Base-by-base conservation (phyloP, 1,140 invertebrate species). In the Colletes gigas region DNA sequence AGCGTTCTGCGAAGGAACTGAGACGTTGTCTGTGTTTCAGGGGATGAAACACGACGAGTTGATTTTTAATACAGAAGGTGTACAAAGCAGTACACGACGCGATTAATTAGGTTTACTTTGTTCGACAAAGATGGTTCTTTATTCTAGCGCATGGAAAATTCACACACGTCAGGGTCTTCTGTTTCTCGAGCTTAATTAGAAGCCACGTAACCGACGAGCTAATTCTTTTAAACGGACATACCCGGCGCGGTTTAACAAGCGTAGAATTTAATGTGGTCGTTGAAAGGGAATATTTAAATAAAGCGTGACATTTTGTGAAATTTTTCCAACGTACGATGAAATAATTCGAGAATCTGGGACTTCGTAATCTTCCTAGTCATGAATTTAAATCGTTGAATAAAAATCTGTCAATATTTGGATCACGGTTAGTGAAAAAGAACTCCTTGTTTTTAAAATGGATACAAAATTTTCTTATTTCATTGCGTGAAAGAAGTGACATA, bases 31-130 rank as follows among this genome's bases (percentile, higher is more conserved):
- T 55, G 54, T 55, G 67, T 55, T 19, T 14, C 67, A 52, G 4
- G 50, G 50, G n/a, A 17, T 39, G 66, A n/a, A 68, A 68, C 47
- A 19, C n/a, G 3, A 17, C 30, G 66, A 50, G 14, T 21, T 19
- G 8, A 21, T 54, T 44, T 68, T 54, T 68, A 50, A 30, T 68
- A 54, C 19, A 12, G 80, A 77, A 68, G 83, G 83, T 87, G 85
- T 79, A 86, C 85, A 87, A 87, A 73, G 79, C 83, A 52, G 50
- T 73, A 83, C 83, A 82, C 77, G 68, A 84, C 77, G 84, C 89
- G 85, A 89, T 90, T 88, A 90, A 89, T 88, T 84, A 78, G 73
- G 57, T 75, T 88, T 85, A 86, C 86, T 87, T 87, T 72, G 76
- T 69, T 71, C 69, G 83, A 21, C 44, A 19, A 39, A 39, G 50